Evolutionary conservation across 2,888 invertebrate genomes (phyloP).

Genomic region (Dyspetes luteomarginatus): DNA sequence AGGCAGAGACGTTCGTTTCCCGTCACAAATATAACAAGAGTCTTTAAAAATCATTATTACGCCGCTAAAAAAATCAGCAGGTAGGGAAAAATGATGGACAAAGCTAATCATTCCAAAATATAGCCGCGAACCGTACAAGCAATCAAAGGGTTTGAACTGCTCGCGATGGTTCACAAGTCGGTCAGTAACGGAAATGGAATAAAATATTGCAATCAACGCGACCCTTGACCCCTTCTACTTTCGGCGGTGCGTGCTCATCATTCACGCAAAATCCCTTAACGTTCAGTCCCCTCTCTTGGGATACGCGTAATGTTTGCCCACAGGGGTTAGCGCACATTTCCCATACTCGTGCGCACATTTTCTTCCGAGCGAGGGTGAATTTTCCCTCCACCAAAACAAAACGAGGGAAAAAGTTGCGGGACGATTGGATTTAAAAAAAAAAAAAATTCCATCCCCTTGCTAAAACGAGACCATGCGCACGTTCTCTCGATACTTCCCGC

Average conservation of each 20-base stretch:
- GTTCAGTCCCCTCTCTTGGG: neutral
- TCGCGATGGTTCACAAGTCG: slow-evolving; percentile 5
- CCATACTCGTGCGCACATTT: neutral
- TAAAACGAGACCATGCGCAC: neutral
- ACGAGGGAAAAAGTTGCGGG: neutral
- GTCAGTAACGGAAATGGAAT: neutral
- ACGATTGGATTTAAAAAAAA: neutral
- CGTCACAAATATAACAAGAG: too few species aligned
- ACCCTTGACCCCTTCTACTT: slow-evolving; percentile 2
- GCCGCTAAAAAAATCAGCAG: too few species aligned
- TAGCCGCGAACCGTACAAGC: too few species aligned
- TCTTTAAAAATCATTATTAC: too few species aligned
- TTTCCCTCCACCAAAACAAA: neutral
- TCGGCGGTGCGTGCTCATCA: neutral
- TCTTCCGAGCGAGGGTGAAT: neutral
- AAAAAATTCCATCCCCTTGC: neutral
- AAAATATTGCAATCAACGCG: slow-evolving; percentile 16
- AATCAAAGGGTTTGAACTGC: too few species aligned
- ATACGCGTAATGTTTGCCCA: neutral
- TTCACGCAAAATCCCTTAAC: neutral
- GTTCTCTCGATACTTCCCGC: neutral
- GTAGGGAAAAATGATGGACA: too few species aligned
- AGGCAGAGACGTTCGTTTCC: too few species aligned
- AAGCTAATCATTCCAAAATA: too few species aligned
- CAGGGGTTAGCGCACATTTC: neutral